These are phyloP conservation scores for Busseola fusca DNA, from an alignment of 2,888 invertebrate genomes.

Conservation along the genomic window DNA sequence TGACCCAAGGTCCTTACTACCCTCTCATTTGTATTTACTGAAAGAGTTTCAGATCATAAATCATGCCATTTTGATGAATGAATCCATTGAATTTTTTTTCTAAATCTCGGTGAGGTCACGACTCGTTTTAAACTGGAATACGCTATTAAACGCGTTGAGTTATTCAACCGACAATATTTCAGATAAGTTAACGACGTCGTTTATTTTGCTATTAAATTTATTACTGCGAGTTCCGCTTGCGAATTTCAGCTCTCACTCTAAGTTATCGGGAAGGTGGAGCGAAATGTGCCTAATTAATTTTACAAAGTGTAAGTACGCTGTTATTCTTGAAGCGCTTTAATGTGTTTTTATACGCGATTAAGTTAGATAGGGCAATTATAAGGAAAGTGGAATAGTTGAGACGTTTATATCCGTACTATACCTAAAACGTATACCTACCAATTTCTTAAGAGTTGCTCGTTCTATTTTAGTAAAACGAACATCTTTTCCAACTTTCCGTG, in stretches of 20 bases:
- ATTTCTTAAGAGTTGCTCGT: neutral
- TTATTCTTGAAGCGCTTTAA: conserved; percentile 53
- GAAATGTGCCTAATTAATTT: conserved; percentile 64
- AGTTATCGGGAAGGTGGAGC: conserved; percentile 67
- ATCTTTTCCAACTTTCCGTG: conserved; percentile 20
- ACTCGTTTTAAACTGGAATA: conserved; percentile 70
- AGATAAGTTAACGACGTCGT: conserved; percentile 74
- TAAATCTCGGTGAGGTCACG: conserved; percentile 73
- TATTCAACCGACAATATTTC: conserved; percentile 73
- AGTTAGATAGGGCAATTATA: conserved; percentile 35
- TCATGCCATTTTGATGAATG: conserved; percentile 86
- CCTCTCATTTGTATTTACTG: conserved; percentile 87
- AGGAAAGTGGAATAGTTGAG: conserved; percentile 19
- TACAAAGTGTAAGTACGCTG: conserved; percentile 56
- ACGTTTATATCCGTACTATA: neutral
- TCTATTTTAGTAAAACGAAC: conserved; percentile 32
- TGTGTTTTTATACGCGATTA: conserved; percentile 50
- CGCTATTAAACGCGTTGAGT: conserved; percentile 67
- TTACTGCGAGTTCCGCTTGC: conserved; percentile 66
- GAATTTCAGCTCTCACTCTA: conserved; percentile 65
- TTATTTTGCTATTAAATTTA: conserved; percentile 73
- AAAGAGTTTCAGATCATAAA: conserved; percentile 86
- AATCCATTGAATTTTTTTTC: conserved; percentile 82
- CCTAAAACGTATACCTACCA: conserved; percentile 1
- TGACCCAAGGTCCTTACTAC: conserved; percentile 86